phyloP scores from a whole-genome alignment of 2,113 vertebrate species.

The Entelurus aequoreus region DNA sequence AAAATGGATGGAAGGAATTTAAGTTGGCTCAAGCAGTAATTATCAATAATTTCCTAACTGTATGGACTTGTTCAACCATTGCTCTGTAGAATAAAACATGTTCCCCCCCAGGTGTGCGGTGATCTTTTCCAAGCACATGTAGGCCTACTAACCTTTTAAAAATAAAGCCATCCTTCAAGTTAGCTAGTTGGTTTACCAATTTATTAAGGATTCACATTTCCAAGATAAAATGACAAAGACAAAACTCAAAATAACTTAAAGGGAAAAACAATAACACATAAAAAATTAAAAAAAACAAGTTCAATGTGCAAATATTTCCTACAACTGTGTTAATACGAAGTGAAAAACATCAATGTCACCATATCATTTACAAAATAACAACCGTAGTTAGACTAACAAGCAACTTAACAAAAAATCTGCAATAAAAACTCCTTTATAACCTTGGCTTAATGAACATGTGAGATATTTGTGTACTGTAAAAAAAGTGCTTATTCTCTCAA shows the following conservation, averaged over 20 bases:
- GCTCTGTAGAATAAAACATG: too few relatives aligned
- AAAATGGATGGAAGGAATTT: too few relatives aligned
- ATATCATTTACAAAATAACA: constrained; percentile 2
- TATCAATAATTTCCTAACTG: too few relatives aligned
- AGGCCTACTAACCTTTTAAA: not conserved
- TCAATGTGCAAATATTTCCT: constrained; percentile 20
- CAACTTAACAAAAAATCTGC: constrained; percentile 47
- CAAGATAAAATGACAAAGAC: constrained; percentile 42
- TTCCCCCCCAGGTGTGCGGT: too few relatives aligned
- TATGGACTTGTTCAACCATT: too few relatives aligned
- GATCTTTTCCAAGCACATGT: not conserved
- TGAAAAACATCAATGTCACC: constrained; percentile 18
- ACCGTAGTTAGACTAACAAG: constrained; percentile 21
- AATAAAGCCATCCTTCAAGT: constrained; percentile 1
- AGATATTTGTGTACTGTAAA: constrained; percentile 17
- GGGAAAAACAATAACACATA: not conserved
- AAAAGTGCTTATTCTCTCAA: constrained; percentile 53
- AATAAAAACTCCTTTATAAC: constrained; percentile 49
- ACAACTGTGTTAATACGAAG: constrained; percentile 15
- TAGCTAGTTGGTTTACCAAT: constrained; percentile 22
- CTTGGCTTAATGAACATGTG: constrained; percentile 38
- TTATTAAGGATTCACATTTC: constrained; percentile 55
- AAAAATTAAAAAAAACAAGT: constrained; percentile 21
- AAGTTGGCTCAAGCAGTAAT: too few relatives aligned
- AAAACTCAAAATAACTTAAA: constrained; percentile 2